Evolutionary conservation across 2,888 invertebrate genomes (phyloP), one percentile per base, ranked within the genome.

Genomic region (Brachyptera risi): DNA sequence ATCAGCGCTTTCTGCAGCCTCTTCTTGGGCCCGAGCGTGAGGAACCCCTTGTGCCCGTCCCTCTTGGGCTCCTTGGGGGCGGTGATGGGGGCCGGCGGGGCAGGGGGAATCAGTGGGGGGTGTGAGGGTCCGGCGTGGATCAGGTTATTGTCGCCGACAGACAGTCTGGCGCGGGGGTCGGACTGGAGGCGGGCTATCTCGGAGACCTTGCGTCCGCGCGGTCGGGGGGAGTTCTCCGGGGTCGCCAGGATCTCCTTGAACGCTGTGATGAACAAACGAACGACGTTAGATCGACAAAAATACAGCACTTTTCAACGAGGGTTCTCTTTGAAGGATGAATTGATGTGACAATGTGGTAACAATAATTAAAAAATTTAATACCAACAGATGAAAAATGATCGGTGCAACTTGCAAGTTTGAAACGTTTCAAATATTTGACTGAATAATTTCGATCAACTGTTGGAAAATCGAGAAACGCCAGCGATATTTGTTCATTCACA

Each of bases 11-110:
- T 91, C 70, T 90, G 90, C 61, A 95, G 77, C 69, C 90, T 82
- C 67, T 88, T 83, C 71, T 92, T 92, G 57, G 93, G 90, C 1
- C 91, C 93, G 63, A 92, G 79, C 26, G 94, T 94, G 91, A 93
- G 93, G 71, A 93, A 94, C 59, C 89, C 81, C 66, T 80, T 80
- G 60, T 77, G 76, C 11, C 58, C 57, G 21, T 59, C 61, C 37
- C 61, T 59, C 47, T 59, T 60, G 19, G 26, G 57, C 59, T 81
- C 90, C 71, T 88, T 88, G 73, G 85, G 83, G 31, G 83, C 80
- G 72, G 84, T 83, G 68, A 81, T 82, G 68, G 83, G 83, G 13
- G 80, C 64, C 61, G 51, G 62, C 58, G 24, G 65, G 21, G 13
- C 50, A 56, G 24, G 27, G 27, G 51, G 61, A 26, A 61, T 58